Percentiles rank a stretch among this genome's conserved stretches.
Conservation (phyloP, 1,140 invertebrate species). For the Heliconius eleuchia region DNA sequence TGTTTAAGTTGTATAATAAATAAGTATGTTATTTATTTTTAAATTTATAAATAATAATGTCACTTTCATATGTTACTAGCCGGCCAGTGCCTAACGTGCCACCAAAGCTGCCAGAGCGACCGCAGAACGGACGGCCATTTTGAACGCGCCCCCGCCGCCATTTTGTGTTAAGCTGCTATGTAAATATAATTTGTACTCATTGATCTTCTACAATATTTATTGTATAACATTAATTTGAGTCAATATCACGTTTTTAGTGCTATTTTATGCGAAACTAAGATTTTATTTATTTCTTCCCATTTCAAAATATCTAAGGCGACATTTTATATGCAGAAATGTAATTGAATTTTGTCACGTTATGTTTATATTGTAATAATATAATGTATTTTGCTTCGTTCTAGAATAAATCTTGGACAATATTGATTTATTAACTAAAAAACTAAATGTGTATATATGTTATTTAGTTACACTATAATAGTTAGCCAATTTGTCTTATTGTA, state of each 20-base stretch:
- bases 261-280: constrained; percentile 16
- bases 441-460: constrained; percentile 28
- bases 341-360: constrained; percentile 17
- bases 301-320: constrained; percentile 15
- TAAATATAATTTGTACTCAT: constrained; percentile 54
- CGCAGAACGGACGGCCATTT: constrained; percentile 80
- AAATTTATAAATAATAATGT: constrained; percentile 22
- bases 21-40: constrained; percentile 34
- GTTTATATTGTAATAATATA: constrained; percentile 25
- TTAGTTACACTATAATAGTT: constrained; percentile 30
- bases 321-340: constrained; percentile 10
- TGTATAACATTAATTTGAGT: constrained; percentile 24
- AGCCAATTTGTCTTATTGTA: constrained; percentile 33
- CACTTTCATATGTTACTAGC: constrained; percentile 59
- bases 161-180: constrained; percentile 64
- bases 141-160: constrained; percentile 63
- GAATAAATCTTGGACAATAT: constrained; percentile 9
- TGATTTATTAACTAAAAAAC: background rate
- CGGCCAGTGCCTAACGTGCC: constrained; percentile 75
- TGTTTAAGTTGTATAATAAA: constrained; percentile 10
- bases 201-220: constrained; percentile 36
- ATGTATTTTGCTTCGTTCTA: background rate
- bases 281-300: constrained; percentile 26
- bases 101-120: constrained; percentile 78
- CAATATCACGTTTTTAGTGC: background rate